A percentile compares a stretch with the other conserved stretches of the same genome.
phyloP scores from a whole-genome alignment of 2,113 vertebrate species.

The Spea bombifrons region DNA sequence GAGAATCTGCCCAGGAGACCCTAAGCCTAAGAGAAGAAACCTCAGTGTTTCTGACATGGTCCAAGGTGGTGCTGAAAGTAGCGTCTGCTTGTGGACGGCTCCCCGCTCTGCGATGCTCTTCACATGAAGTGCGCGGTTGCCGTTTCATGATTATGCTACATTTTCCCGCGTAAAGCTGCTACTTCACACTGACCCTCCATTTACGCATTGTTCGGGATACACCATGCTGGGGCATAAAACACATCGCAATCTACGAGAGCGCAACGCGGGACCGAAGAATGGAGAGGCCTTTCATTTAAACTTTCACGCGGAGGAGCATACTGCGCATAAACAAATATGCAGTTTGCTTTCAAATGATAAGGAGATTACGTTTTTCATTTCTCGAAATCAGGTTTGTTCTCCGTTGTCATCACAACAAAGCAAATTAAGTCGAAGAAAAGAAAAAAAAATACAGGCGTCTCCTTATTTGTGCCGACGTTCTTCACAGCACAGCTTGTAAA shows the following conservation, averaged over 20 bases:
- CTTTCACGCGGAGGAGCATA: slow-evolving; percentile 62
- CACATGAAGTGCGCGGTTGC: slow-evolving; percentile 40
- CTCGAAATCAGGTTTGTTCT: slow-evolving; percentile 66
- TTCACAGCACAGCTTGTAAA: slow-evolving; percentile 64
- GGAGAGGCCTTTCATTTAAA: slow-evolving; percentile 50
- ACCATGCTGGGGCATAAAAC: neutral
- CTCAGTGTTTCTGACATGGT: neutral
- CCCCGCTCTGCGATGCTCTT: slow-evolving; percentile 51
- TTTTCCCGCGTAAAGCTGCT: slow-evolving; percentile 51
- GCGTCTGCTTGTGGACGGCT: slow-evolving; percentile 14
- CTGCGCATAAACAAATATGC: slow-evolving; percentile 73
- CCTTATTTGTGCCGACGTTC: slow-evolving; percentile 62
- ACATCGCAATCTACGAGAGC: slow-evolving; percentile 28
- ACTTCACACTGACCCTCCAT: slow-evolving; percentile 49
- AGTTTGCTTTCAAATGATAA: slow-evolving; percentile 80
- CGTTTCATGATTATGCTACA: slow-evolving; percentile 42
- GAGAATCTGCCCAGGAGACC: no score
- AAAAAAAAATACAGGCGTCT: slow-evolving; percentile 53
- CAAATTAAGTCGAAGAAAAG: slow-evolving; percentile 65
- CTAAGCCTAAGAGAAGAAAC: no score
- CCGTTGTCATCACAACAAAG: slow-evolving; percentile 71
- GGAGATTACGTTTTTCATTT: slow-evolving; percentile 77
- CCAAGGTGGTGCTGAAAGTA: neutral
- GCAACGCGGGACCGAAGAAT: neutral
- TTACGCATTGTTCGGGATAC: slow-evolving; percentile 19